Evolutionary conservation across 2,113 vertebrate genomes (phyloP).

Genomic region (Panthera leo): DNA sequence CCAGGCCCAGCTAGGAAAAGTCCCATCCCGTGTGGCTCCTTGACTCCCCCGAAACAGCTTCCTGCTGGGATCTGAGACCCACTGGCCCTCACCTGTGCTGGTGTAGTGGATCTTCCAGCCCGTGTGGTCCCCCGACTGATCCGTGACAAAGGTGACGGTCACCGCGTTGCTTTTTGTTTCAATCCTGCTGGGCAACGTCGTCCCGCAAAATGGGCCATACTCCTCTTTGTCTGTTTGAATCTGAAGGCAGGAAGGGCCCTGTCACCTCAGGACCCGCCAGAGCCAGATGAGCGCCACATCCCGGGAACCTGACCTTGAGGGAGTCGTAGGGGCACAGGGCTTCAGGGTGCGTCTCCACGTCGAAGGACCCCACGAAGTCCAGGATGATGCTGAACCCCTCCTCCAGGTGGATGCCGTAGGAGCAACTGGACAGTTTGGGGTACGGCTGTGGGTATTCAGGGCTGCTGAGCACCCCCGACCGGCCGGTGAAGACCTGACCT

Average conservation of each 20-base stretch:
- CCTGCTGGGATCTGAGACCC: background rate
- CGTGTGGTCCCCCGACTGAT: constrained; percentile 84
- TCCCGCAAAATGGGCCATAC: constrained; percentile 88
- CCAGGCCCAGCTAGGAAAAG: background rate
- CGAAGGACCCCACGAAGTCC: constrained; percentile 88
- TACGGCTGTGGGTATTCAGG: constrained; percentile 85
- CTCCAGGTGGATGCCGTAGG: constrained; percentile 84
- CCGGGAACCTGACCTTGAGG: constrained; percentile 84
- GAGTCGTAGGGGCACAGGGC: constrained; percentile 84
- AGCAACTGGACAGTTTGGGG: constrained; percentile 86
- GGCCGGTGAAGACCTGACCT: constrained; percentile 80
- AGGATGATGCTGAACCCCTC: constrained; percentile 86
- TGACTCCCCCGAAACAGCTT: background rate
- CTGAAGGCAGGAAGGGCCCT: constrained; percentile 70
- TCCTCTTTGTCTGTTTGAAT: constrained; percentile 83
- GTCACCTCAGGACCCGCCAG: background rate
- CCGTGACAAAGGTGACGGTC: constrained; percentile 83
- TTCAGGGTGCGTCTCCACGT: constrained; percentile 83
- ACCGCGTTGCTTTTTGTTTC: constrained; percentile 85
- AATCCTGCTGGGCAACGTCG: constrained; percentile 80
- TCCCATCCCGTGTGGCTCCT: fast-evolving
- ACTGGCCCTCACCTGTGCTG: constrained; percentile 74
- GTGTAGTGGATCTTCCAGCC: constrained; percentile 90
- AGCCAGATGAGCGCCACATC: background rate
- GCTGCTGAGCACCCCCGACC: constrained; percentile 86